A percentile compares a stretch with the other conserved stretches of the same genome.
These are phyloP conservation scores for Tautogolabrus adspersus DNA, from an alignment of 2,113 vertebrate species.

Conservation along the genomic window DNA sequence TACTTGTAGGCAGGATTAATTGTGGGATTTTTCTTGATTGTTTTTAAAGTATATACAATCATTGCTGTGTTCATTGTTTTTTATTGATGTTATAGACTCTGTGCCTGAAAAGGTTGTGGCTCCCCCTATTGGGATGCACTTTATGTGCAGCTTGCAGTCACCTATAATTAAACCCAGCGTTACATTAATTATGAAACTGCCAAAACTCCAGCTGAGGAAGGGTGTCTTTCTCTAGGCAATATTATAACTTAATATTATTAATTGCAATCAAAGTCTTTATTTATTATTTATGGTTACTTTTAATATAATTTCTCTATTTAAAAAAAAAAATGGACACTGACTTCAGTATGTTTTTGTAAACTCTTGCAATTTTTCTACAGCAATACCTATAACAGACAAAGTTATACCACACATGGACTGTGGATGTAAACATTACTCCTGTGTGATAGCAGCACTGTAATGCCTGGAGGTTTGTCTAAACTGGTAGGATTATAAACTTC, in stretches of 20 bases:
- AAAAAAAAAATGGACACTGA: not conserved
- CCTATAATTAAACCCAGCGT: no score
- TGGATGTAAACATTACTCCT: not conserved
- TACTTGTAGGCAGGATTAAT: not conserved
- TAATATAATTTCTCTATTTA: not conserved
- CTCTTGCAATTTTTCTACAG: no score
- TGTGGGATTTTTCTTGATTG: not conserved
- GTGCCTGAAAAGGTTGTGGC: no score
- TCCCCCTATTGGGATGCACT: no score
- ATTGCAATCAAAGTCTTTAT: no score
- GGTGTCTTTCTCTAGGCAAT: no score
- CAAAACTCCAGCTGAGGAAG: no score
- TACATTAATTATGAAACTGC: no score
- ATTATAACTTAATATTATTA: no score
- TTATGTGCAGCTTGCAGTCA: no score
- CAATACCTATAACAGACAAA: not conserved
- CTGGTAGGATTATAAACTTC: not conserved
- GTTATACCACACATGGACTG: not conserved
- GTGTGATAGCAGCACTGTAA: not conserved
- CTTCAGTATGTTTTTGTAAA: not conserved
- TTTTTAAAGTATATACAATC: not conserved
- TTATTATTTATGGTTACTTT: no score
- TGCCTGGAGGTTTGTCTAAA: slow-evolving; percentile 1
- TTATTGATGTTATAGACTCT: no score
- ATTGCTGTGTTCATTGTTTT: not conserved